phyloP scores from a whole-genome alignment of 35 echinoderm and acorn worm species.

The Apostichopus parvimensis region DNA sequence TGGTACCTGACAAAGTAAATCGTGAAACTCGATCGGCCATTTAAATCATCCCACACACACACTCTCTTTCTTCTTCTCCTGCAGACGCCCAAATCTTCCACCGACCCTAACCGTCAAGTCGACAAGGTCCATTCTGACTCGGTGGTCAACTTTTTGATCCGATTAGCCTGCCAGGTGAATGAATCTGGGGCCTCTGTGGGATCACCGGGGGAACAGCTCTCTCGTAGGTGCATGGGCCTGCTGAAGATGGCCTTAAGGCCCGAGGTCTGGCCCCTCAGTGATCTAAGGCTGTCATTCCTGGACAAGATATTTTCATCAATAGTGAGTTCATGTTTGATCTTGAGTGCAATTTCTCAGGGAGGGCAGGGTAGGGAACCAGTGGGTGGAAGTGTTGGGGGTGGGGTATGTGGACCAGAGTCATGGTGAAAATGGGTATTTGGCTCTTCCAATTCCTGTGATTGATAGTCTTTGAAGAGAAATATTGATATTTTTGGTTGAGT shows the following conservation, averaged over 20 bases:
- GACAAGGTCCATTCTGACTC: conserved; percentile 95
- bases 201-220: conserved; percentile 89
- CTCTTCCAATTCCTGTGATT: too few species aligned
- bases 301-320: conserved; percentile 95
- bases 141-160: conserved; percentile 96
- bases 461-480: too few species aligned
- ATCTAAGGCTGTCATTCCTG: conserved; percentile 85
- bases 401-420: too few species aligned
- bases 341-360: too few species aligned
- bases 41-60: neutral
- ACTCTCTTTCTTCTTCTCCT: neutral
- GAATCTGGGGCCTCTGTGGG: conserved; percentile 73
- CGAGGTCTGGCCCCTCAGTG: conserved; percentile 90
- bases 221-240: conserved; percentile 81
- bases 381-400: too few species aligned
- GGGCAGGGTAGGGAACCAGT: too few species aligned
- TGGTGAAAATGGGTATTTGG: too few species aligned
- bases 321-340: conserved; percentile 57
- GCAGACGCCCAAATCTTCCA: conserved; percentile 19
- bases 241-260: conserved; percentile 88
- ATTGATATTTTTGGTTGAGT: too few species aligned
- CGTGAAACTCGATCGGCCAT: too few species aligned
- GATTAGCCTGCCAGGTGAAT: conserved; percentile 95
- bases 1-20: too few species aligned
- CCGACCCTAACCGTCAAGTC: conserved; percentile 65